These are phyloP conservation scores for Epizoanthus scotinus DNA, from an alignment of 92 coral and sea anemone species.

Conservation along the genomic window DNA sequence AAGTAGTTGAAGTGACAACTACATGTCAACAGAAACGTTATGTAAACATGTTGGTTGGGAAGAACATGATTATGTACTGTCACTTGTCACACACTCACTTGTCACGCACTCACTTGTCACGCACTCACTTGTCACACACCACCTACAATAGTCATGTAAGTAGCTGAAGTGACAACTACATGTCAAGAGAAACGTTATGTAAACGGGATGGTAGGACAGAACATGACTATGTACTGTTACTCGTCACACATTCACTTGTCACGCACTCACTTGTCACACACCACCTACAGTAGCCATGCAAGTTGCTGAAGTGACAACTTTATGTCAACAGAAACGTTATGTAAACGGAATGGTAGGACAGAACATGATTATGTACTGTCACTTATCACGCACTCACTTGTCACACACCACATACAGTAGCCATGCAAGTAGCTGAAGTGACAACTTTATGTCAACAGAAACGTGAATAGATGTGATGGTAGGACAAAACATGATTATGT, in stretches of 20 bases:
- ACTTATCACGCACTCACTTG: neutral
- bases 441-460: too few species aligned
- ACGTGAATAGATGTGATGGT: too few species aligned
- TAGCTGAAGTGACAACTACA: too few species aligned
- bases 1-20: too few species aligned
- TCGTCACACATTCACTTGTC: too few species aligned
- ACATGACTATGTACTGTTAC: slow-evolving; percentile 65
- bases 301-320: slow-evolving; percentile 54
- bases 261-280: neutral
- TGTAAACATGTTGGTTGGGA: slow-evolving; percentile 87
- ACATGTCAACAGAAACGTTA: too few species aligned
- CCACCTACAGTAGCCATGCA: slow-evolving; percentile 44
- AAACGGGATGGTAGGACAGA: slow-evolving; percentile 88
- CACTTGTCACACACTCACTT: too few species aligned
- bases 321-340: slow-evolving; percentile 84
- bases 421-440: neutral
- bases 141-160: neutral
- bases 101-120: too few species aligned
- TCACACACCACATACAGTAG: neutral
- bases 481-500: slow-evolving; percentile 90
- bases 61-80: slow-evolving; percentile 76
- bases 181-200: too few species aligned
- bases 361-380: too few species aligned
- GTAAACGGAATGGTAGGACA: slow-evolving; percentile 95
- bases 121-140: too few species aligned